phyloP scores from a whole-genome alignment of 2,797 vertebrate species.

The Sebastes hubbsi region DNA sequence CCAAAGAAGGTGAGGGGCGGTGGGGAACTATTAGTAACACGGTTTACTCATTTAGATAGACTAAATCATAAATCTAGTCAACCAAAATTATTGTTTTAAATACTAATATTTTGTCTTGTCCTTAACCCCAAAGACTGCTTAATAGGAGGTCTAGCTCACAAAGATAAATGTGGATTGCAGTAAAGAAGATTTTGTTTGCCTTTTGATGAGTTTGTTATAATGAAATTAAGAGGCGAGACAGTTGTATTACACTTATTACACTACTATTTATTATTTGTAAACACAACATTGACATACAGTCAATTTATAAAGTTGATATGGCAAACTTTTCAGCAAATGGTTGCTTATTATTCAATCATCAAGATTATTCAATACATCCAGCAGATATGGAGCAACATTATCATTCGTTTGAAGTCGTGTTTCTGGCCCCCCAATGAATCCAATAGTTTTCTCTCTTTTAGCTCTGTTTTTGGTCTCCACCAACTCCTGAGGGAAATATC shows the following conservation, averaged over 20 bases:
- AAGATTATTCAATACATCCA: neutral
- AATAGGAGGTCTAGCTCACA: neutral
- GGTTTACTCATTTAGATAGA: neutral
- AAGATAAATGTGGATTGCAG: neutral
- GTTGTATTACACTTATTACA: neutral
- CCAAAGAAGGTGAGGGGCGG: constrained; percentile 75
- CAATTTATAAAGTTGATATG: neutral
- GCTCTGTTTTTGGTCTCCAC: no score
- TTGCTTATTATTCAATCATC: neutral
- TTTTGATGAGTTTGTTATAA: neutral
- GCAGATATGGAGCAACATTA: neutral
- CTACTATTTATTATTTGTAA: neutral
- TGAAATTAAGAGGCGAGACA: neutral
- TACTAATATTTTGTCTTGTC: neutral
- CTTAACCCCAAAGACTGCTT: neutral
- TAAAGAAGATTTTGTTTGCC: neutral
- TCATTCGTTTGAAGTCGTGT: no score
- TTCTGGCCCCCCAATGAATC: no score
- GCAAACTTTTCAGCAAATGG: neutral
- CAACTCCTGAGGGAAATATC: no score
- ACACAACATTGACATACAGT: neutral
- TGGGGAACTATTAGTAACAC: neutral
- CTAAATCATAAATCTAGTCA: neutral
- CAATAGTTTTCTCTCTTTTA: no score
- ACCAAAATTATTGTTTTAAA: neutral